Evolutionary conservation across 2,888 invertebrate species (phyloP), one percentile per base, ranked within the genome.

Genomic region (Rotaria magnacalcarata): DNA sequence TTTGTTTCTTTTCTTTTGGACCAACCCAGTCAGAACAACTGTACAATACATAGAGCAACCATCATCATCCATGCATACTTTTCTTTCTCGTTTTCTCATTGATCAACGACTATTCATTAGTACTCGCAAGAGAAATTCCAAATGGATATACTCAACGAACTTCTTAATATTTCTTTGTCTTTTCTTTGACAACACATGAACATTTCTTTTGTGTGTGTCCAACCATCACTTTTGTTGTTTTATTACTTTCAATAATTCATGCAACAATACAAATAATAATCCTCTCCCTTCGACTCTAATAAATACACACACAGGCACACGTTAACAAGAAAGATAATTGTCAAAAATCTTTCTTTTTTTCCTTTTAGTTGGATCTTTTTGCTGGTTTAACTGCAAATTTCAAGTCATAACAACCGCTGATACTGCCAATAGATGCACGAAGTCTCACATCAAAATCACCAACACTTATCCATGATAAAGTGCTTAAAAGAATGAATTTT

Each of bases 401-500:
- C 4, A 67, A 34, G 16, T 34, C 34, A 34, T 19, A 67, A 41
- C 67, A 67, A 67, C 14, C 67, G 19, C 3, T 5, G 7, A 67
- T 16, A 14, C 19, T 19, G 34, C 67, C 67, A 67, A 67, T 85
- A 47, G 8, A 54, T 27, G 86, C 86, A 60, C 54, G 52, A 34
- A 86, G n/a, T 21, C n/a, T 74, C 8, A 84, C 34, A 84, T 86
- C 86, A 41, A 86, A 85, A 52, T 54, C 50, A 80, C 86, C 86
- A 27, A 84, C 84, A 52, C 60, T 60, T 67, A 67, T n/a, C 67
- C 67, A 67, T 19, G 16, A 19, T 3, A 7, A 34, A 67, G 0
- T 6, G 34, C 67, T 67, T 14, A 34, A 67, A 67, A 19, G 16
- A 6, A 67, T 56, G 24, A 24, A 10, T 24, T 8, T 14, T 6